Percentiles rank a stretch among this genome's conserved stretches.
phyloP scores from a whole-genome alignment of 2,888 invertebrate species.

The Cancer borealis region DNA sequence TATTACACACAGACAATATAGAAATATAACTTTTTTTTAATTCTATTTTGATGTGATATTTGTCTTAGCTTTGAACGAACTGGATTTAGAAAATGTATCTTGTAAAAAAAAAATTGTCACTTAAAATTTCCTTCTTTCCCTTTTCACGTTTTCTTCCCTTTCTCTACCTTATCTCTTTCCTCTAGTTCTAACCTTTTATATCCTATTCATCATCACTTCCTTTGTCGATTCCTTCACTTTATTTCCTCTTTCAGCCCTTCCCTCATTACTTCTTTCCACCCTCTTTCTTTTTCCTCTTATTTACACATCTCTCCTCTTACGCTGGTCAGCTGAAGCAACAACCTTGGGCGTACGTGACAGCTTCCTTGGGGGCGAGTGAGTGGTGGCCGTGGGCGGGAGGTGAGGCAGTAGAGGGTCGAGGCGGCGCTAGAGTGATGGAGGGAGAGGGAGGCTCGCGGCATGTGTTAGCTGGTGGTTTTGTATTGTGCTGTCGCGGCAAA shows the following conservation, averaged over 20 bases:
- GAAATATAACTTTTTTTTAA: not conserved
- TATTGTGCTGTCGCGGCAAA: constrained; percentile 17
- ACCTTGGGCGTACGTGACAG: not conserved
- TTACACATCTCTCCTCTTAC: not conserved
- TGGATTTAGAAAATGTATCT: not conserved
- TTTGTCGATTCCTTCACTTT: not conserved
- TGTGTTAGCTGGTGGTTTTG: not conserved
- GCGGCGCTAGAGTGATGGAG: not conserved
- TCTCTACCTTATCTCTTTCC: not conserved
- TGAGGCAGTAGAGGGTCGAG: not conserved
- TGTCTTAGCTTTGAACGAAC: not conserved
- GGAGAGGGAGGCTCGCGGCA: not conserved
- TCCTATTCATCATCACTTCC: not conserved
- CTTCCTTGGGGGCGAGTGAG: not conserved
- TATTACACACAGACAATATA: no score
- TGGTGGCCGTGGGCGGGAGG: not conserved
- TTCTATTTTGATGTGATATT: not conserved
- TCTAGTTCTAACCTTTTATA: not conserved
- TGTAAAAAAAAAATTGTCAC: not conserved
- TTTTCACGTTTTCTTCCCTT: not conserved
- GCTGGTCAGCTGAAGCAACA: not conserved
- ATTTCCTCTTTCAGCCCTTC: not conserved
- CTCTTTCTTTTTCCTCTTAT: not conserved
- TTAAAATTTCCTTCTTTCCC: not conserved
- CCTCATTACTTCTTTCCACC: not conserved